A percentile compares a stretch with the other conserved stretches of the same genome.
phyloP scores from a whole-genome alignment of 2,888 invertebrate species.

The Gisinianus flammeolus region DNA sequence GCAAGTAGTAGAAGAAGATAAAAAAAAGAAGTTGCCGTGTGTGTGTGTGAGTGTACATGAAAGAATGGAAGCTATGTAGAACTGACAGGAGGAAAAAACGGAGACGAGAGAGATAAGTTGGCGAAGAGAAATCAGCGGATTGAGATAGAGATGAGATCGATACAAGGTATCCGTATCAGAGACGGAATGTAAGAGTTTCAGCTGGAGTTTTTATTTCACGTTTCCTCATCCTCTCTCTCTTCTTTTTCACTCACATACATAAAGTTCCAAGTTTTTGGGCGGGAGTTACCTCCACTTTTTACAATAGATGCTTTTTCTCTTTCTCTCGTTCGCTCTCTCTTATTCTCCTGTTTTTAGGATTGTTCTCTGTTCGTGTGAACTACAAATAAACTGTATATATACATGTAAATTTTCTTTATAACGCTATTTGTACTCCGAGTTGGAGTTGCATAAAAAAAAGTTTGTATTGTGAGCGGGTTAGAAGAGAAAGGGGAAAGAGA shows the following conservation, averaged over 20 bases:
- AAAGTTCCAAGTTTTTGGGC: slow-evolving; percentile 5
- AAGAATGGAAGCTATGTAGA: neutral
- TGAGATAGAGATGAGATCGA: slow-evolving; percentile 34
- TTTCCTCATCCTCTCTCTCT: neutral
- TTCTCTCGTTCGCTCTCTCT: slow-evolving; percentile 11
- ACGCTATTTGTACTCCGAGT: too few species aligned
- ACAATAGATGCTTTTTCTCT: neutral
- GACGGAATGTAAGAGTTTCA: neutral
- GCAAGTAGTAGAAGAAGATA: neutral
- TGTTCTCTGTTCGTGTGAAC: neutral
- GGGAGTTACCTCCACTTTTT: slow-evolving; percentile 14
- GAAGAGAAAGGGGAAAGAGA: neutral
- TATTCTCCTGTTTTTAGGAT: slow-evolving; percentile 6
- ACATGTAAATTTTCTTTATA: neutral
- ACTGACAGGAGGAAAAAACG: neutral
- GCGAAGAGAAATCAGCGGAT: slow-evolving; percentile 31
- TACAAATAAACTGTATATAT: neutral
- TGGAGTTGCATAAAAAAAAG: neutral
- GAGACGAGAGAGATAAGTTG: slow-evolving; percentile 4
- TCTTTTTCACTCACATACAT: neutral
- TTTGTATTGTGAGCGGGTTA: neutral
- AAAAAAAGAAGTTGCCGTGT: neutral
- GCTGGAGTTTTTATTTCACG: neutral
- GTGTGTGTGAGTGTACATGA: neutral
- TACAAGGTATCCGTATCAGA: slow-evolving; percentile 26